These are phyloP conservation scores for Maniola jurtina DNA, from an alignment of 1,140 invertebrate genomes.

Conservation along the genomic window DNA sequence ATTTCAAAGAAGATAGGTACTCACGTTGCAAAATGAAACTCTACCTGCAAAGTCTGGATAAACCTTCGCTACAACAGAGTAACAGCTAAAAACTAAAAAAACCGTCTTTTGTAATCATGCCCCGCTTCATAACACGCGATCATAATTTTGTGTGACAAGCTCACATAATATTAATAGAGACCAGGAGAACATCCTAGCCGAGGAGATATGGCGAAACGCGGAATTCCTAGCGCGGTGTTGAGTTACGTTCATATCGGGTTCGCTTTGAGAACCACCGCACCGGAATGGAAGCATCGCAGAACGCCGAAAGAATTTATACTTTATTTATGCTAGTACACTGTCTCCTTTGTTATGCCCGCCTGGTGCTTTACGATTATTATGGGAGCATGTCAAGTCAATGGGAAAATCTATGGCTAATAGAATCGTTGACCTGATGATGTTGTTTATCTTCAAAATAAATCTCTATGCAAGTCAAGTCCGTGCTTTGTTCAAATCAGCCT, in stretches of 20 bases:
- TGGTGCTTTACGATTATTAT: slow-evolving; percentile 64
- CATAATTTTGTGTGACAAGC: slow-evolving; percentile 48
- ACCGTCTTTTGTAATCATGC: slow-evolving; percentile 24
- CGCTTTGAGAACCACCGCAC: slow-evolving; percentile 67
- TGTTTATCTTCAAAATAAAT: not conserved
- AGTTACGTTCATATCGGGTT: slow-evolving; percentile 64
- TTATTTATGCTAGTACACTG: slow-evolving; percentile 58
- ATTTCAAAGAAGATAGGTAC: too few relatives aligned
- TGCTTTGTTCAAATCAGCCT: too few relatives aligned
- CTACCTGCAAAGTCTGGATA: too few relatives aligned
- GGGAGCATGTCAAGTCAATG: slow-evolving; percentile 43
- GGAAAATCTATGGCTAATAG: slow-evolving; percentile 38
- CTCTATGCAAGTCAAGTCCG: too few relatives aligned
- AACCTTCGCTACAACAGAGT: not conserved
- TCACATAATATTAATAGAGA: slow-evolving; percentile 59
- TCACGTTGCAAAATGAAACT: too few relatives aligned
- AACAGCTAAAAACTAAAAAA: not conserved
- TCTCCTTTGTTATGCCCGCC: slow-evolving; percentile 52
- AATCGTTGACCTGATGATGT: slow-evolving; percentile 33
- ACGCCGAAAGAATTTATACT: slow-evolving; percentile 59
- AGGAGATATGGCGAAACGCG: slow-evolving; percentile 59
- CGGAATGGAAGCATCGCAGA: slow-evolving; percentile 58
- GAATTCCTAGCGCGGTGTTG: slow-evolving; percentile 64
- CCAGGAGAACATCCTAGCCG: slow-evolving; percentile 50
- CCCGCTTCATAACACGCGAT: slow-evolving; percentile 35